phyloP scores from a whole-genome alignment of 2,113 vertebrate genomes.

The Atrichornis clamosus region DNA sequence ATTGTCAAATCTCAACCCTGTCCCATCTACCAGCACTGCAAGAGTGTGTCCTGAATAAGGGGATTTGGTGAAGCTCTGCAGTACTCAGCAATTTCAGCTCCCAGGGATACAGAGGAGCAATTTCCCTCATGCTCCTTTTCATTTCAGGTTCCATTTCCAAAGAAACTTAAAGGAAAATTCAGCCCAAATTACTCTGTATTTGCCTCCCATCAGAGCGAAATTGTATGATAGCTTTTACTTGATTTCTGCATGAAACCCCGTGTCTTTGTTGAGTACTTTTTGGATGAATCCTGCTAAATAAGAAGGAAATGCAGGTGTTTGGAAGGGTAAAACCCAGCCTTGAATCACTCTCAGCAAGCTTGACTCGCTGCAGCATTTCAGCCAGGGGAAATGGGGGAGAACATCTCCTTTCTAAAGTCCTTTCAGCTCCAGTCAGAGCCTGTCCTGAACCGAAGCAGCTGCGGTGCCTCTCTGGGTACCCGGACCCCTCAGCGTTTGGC shows the following conservation, averaged over 20 bases:
- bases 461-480: background rate
- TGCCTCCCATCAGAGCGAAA: constrained; percentile 1
- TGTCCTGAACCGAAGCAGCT: rapidly evolving
- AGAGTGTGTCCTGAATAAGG: background rate
- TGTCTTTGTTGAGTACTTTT: background rate
- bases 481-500: background rate
- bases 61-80: constrained; percentile 27
- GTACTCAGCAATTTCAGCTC: constrained; percentile 10
- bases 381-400: background rate
- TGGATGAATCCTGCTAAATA: background rate
- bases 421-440: background rate
- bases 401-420: background rate
- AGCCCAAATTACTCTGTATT: background rate
- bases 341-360: background rate
- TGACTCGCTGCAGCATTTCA: background rate
- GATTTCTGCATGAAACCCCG: background rate
- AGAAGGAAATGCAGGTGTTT: background rate
- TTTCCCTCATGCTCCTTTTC: background rate
- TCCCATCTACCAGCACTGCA: rapidly evolving
- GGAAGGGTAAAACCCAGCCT: background rate
- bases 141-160: background rate
- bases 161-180: constrained; percentile 5
- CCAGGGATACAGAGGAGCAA: background rate
- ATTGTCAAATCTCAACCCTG: background rate
- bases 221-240: background rate